Evolutionary conservation across 2,888 invertebrate genomes (phyloP).

Genomic region (Drosophila ustulata): DNA sequence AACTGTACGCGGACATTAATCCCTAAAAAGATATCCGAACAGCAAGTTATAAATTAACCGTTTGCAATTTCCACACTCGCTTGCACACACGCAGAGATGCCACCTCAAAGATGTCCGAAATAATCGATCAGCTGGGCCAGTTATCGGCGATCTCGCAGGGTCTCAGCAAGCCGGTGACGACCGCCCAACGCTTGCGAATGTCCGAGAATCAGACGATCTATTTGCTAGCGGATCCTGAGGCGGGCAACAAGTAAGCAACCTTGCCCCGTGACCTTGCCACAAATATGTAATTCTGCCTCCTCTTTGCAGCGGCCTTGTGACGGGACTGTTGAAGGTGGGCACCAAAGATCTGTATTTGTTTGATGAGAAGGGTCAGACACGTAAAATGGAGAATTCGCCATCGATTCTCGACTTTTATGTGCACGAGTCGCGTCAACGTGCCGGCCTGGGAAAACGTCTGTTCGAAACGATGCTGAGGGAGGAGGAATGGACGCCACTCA

Average conservation of each 20-base stretch:
- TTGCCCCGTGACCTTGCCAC: neutral
- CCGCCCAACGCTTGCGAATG: constrained; percentile 88
- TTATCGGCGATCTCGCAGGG: constrained; percentile 91
- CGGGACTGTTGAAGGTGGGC: constrained; percentile 96
- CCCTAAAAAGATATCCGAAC: constrained; percentile 8
- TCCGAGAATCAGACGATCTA: constrained; percentile 85
- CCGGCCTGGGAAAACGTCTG: constrained; percentile 93
- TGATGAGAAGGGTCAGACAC: constrained; percentile 89
- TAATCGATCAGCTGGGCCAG: constrained; percentile 90
- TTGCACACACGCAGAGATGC: constrained; percentile 86
- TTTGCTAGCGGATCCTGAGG: constrained; percentile 83
- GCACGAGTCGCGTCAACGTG: constrained; percentile 92
- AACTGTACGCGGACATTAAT: constrained; percentile 63
- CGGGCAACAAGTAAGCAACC: constrained; percentile 87
- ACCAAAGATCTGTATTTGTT: constrained; percentile 95
- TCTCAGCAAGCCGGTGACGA: constrained; percentile 90
- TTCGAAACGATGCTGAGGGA: constrained; percentile 95
- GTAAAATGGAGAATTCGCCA: constrained; percentile 92
- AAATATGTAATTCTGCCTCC: neutral
- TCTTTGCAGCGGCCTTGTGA: constrained; percentile 88
- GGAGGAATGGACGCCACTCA: constrained; percentile 88
- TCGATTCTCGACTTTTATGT: constrained; percentile 98
- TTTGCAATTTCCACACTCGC: constrained; percentile 72
- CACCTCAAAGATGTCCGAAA: constrained; percentile 87
- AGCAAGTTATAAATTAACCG: constrained; percentile 47